phyloP scores from a whole-genome alignment of 2,888 invertebrate species.

The Mythimna loreyi region DNA sequence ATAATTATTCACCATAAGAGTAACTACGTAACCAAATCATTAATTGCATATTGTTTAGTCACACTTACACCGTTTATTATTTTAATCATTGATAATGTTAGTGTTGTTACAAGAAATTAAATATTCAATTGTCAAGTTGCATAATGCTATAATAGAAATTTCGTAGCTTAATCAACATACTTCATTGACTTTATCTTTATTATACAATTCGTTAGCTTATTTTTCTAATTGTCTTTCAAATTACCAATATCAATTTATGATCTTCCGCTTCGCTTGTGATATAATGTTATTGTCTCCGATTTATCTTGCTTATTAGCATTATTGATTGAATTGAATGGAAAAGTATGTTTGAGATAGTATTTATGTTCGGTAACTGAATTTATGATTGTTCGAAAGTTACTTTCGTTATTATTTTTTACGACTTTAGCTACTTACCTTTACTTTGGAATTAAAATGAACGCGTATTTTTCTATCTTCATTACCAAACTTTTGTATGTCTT shows the following conservation, averaged over 20 bases:
- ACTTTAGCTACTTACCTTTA: neutral
- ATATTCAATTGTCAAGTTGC: constrained; percentile 13
- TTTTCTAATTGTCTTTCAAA: constrained; percentile 44
- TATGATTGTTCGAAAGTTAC: constrained; percentile 10
- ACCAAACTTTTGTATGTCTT: neutral
- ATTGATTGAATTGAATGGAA: constrained; percentile 25
- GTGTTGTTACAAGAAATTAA: constrained; percentile 16
- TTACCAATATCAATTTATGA: constrained; percentile 24
- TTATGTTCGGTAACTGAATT: neutral
- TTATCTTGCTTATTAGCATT: constrained; percentile 36
- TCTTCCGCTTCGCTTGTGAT: constrained; percentile 30
- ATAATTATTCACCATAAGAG: neutral
- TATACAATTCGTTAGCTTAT: constrained; percentile 33
- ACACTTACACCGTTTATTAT: neutral
- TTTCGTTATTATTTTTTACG: neutral
- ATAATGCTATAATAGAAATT: constrained; percentile 3
- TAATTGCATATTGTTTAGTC: neutral
- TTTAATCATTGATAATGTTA: constrained; percentile 2
- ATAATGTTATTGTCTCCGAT: constrained; percentile 33
- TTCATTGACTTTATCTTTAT: constrained; percentile 14
- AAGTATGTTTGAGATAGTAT: constrained; percentile 18
- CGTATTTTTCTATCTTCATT: neutral
- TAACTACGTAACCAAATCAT: neutral
- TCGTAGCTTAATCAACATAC: constrained; percentile 13
- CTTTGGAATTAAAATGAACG: neutral